These are phyloP conservation scores for Nymphalis polychloros DNA, from an alignment of 2,888 invertebrate species.

Conservation along the genomic window DNA sequence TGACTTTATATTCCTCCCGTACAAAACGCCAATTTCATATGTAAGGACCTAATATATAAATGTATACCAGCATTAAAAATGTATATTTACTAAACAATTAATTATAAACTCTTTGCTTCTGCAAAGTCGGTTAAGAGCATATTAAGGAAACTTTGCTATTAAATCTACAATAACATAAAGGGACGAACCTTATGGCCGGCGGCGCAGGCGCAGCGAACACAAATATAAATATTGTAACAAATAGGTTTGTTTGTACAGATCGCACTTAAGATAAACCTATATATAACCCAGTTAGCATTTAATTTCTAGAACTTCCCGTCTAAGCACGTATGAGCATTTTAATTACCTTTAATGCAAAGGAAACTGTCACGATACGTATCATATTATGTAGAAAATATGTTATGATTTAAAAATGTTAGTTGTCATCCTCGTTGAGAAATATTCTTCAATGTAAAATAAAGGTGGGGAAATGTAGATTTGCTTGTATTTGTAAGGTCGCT, in stretches of 20 bases:
- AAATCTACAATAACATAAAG: conserved; percentile 47
- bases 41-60: too few relatives aligned
- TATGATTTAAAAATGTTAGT: conserved; percentile 10
- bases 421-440: conserved; percentile 6
- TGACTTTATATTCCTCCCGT: too few relatives aligned
- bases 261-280: conserved; percentile 21
- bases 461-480: neutral
- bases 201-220: neutral
- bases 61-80: too few relatives aligned
- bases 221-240: conserved; percentile 26
- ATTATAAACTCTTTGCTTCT: neutral
- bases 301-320: conserved; percentile 26
- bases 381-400: conserved; percentile 9
- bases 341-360: conserved; percentile 27
- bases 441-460: neutral
- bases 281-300: conserved; percentile 30
- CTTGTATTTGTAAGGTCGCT: neutral
- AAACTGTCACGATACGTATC: conserved; percentile 12
- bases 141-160: neutral
- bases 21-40: too few relatives aligned
- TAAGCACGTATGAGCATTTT: conserved; percentile 23
- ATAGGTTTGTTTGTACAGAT: conserved; percentile 29
- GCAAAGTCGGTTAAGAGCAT: neutral
- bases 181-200: conserved; percentile 48
- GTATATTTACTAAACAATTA: too few relatives aligned